These are phyloP conservation scores for Caretta caretta DNA, from an alignment of 2,113 vertebrate species.

Conservation along the genomic window DNA sequence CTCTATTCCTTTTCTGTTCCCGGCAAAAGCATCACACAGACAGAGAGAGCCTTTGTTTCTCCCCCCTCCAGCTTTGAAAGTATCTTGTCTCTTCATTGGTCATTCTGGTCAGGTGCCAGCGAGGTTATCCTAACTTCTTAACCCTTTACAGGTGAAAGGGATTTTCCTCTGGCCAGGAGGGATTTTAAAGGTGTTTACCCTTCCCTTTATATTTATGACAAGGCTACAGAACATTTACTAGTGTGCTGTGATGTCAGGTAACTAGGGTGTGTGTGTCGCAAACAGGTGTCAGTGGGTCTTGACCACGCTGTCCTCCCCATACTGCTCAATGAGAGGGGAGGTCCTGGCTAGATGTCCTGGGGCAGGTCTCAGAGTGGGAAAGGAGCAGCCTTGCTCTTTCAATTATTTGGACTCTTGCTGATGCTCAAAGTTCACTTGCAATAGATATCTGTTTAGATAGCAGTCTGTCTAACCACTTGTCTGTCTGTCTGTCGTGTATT, in stretches of 20 bases:
- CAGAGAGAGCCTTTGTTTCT: too few relatives aligned
- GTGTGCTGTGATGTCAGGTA: neutral
- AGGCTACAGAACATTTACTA: neutral
- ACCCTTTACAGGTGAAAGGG: too few relatives aligned
- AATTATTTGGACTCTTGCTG: neutral
- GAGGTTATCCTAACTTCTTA: too few relatives aligned
- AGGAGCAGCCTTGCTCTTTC: neutral
- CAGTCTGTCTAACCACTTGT: accelerated
- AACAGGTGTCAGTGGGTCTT: neutral
- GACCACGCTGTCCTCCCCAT: neutral
- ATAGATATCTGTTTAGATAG: neutral
- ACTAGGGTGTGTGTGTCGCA: neutral
- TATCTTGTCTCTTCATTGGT: too few relatives aligned
- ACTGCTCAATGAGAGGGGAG: neutral
- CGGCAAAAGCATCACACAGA: too few relatives aligned
- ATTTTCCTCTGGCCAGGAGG: too few relatives aligned
- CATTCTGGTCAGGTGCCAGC: too few relatives aligned
- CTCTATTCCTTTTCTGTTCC: too few relatives aligned
- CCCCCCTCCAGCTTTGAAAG: too few relatives aligned
- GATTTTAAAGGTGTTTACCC: too few relatives aligned
- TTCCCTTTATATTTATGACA: too few relatives aligned
- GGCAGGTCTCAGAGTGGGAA: neutral
- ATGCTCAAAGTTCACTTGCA: accelerated
- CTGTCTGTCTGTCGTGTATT: neutral
- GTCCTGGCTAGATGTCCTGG: neutral